phyloP scores from a whole-genome alignment of 2,113 vertebrate species.

The Podilymbus podiceps region DNA sequence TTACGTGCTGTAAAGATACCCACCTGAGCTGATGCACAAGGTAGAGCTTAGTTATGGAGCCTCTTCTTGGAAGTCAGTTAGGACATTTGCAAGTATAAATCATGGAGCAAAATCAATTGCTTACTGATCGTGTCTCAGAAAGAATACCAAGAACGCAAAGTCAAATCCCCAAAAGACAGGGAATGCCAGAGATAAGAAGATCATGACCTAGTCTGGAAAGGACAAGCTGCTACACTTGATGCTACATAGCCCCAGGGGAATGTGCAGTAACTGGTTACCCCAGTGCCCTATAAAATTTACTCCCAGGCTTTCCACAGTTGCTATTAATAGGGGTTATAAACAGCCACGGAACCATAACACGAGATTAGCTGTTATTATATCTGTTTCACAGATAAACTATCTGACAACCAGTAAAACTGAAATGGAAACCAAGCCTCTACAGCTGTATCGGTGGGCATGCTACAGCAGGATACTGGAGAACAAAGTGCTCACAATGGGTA shows the following conservation, averaged over 20 bases:
- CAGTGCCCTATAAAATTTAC: slow-evolving; percentile 29
- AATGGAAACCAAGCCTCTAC: slow-evolving; percentile 11
- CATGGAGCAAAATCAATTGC: not conserved
- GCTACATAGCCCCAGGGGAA: slow-evolving; percentile 1
- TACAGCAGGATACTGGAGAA: not conserved
- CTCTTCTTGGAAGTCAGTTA: not conserved
- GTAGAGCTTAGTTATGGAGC: not conserved
- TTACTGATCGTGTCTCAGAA: not conserved
- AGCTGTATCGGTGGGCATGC: not conserved
- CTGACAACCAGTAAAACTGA: slow-evolving; percentile 40
- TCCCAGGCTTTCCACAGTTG: not conserved
- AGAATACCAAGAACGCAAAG: not conserved
- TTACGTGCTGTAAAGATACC: not conserved
- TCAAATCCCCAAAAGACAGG: not conserved
- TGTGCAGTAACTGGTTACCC: slow-evolving; percentile 50
- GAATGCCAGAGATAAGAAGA: not conserved
- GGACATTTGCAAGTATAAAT: not conserved
- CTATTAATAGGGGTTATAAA: slow-evolving; percentile 55
- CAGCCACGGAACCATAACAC: not conserved
- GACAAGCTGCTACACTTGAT: slow-evolving; percentile 9
- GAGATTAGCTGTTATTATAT: slow-evolving; percentile 47
- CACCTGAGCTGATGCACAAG: not conserved
- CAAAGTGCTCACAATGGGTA: not conserved
- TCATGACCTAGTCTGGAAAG: slow-evolving; percentile 17
- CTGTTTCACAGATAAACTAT: slow-evolving; percentile 48